phyloP scores from a whole-genome alignment of 2,888 invertebrate species.

The Schizaphis graminum region DNA sequence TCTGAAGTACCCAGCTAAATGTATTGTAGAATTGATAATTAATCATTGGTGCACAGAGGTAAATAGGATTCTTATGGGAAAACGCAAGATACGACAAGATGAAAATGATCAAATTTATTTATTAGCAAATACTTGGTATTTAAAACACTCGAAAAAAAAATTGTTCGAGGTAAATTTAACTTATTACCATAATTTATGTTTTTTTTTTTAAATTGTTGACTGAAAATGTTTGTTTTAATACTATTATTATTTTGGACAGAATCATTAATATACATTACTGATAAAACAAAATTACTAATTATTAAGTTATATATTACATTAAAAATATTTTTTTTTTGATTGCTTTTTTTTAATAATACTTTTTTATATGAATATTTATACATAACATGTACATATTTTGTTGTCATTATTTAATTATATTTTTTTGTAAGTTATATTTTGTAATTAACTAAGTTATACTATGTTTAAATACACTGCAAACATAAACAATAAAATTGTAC shows the following conservation, averaged over 20 bases:
- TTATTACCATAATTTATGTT: background rate
- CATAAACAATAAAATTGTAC: too few species aligned
- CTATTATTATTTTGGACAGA: background rate
- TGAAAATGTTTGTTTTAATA: too few species aligned
- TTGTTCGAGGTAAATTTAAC: background rate
- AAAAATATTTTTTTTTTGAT: background rate
- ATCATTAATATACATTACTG: background rate
- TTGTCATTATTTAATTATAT: too few species aligned
- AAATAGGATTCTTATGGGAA: background rate
- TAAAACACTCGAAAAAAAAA: slow-evolving; percentile 20
- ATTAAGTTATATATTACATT: background rate
- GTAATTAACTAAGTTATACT: too few species aligned
- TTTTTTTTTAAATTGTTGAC: background rate
- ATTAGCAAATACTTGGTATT: background rate
- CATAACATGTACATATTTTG: too few species aligned
- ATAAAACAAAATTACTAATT: background rate
- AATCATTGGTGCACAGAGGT: background rate
- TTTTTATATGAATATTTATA: too few species aligned
- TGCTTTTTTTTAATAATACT: background rate
- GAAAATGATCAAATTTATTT: background rate
- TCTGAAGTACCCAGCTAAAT: background rate
- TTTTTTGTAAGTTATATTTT: too few species aligned
- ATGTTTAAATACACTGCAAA: too few species aligned
- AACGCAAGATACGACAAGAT: background rate
- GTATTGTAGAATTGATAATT: background rate